Percentiles rank a stretch among this genome's conserved stretches.
Conservation (phyloP, 2,888 invertebrate genomes). For the Platycheirus rosarum region DNA sequence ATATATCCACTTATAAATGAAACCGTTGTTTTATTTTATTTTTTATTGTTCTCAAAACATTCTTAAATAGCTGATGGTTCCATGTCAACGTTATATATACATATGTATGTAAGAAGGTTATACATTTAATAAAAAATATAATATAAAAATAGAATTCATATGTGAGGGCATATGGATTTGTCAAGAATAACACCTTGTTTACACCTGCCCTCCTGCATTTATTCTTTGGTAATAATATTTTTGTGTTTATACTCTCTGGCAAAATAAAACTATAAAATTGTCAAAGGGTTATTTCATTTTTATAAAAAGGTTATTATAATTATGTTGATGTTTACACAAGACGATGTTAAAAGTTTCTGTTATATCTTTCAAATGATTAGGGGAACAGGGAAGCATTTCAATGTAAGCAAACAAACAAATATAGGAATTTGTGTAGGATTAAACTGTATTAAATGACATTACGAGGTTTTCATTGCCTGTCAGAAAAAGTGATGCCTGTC, state of each 20-base stretch:
- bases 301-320: neutral
- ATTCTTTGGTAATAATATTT: neutral
- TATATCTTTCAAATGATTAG: neutral
- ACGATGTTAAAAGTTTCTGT: slow-evolving; percentile 3
- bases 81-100: slow-evolving; percentile 6
- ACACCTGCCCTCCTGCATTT: neutral
- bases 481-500: no score
- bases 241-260: neutral
- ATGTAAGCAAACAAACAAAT: neutral
- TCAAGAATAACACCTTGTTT: no score
- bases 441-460: neutral
- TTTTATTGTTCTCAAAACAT: neutral
- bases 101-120: no score
- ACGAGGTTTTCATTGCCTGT: neutral
- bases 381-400: neutral
- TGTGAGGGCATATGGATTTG: no score
- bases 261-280: neutral
- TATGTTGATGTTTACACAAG: neutral
- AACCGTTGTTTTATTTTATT: slow-evolving; percentile 5
- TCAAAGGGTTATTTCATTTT: slow-evolving; percentile 3
- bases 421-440: neutral
- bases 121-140: neutral
- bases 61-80: slow-evolving; percentile 1
- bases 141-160: neutral
- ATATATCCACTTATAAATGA: slow-evolving; percentile 1